Percentiles rank a stretch among this genome's conserved stretches.
phyloP scores from a whole-genome alignment of 2,113 vertebrate genomes.

The Gadus chalcogrammus region DNA sequence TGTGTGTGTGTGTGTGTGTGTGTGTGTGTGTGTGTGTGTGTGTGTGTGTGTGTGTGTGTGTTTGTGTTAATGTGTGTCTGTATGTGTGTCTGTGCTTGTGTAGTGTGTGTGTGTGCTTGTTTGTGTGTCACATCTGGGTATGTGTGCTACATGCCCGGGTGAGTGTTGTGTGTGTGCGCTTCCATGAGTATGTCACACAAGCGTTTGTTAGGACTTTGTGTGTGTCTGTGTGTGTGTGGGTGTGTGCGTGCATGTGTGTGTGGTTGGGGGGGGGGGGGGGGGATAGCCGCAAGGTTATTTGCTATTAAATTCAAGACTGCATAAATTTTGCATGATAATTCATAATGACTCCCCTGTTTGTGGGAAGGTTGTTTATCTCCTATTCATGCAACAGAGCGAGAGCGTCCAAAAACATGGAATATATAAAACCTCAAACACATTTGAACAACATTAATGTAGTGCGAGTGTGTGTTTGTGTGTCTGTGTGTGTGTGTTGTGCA shows the following conservation, averaged over 20 bases:
- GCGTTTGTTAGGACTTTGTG: neutral
- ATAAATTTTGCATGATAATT: conserved; percentile 59
- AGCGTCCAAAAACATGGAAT: no score
- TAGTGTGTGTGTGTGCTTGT: neutral
- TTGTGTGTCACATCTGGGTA: conserved; percentile 20
- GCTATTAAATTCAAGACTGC: conserved; percentile 55
- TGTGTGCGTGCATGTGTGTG: neutral
- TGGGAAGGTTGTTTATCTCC: conserved; percentile 50
- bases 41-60: conserved; percentile 1
- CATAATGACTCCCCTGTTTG: conserved; percentile 53
- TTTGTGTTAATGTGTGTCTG: neutral
- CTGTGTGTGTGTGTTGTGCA: neutral
- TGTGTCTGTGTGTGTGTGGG: neutral
- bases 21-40: neutral
- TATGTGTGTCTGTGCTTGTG: conserved; percentile 1
- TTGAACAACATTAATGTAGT: neutral
- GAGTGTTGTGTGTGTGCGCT: conserved; percentile 9
- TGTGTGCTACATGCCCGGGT: neutral
- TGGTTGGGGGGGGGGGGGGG: conserved; percentile 7
- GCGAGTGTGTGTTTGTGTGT: neutral
- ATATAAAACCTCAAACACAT: no score
- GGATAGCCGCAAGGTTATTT: conserved; percentile 63
- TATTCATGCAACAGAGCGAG: conserved; percentile 40
- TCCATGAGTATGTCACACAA: neutral
- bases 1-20: conserved; percentile 4